Conservation (phyloP, 2,888 invertebrate species). For the Prionchulus punctatus region DNA sequence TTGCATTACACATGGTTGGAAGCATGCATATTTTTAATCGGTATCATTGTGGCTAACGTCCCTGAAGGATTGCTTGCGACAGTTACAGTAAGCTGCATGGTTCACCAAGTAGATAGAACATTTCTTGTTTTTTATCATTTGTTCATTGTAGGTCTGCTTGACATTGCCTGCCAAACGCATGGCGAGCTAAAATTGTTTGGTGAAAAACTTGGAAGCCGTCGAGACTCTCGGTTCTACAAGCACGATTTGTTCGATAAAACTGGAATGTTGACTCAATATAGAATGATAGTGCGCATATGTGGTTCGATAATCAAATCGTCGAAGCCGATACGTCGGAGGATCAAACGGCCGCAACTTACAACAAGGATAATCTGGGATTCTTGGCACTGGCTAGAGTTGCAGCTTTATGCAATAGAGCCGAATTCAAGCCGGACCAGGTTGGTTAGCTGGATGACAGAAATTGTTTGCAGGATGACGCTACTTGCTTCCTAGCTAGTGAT, state of each 20-base stretch:
- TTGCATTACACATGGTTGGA: conserved; percentile 95
- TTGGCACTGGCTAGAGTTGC: conserved; percentile 80
- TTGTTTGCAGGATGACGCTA: no score
- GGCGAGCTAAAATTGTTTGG: conserved; percentile 89
- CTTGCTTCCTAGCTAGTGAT: no score
- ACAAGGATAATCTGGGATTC: conserved; percentile 45
- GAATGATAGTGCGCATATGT: conserved; percentile 42
- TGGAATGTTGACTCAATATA: conserved; percentile 59
- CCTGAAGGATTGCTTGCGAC: conserved; percentile 96
- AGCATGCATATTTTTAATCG: conserved; percentile 95
- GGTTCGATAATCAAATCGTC: conserved; percentile 84
- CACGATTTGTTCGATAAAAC: conserved; percentile 99
- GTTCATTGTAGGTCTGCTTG: conserved; percentile 48
- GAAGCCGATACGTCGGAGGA: conserved; percentile 98
- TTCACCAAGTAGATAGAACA: background rate
- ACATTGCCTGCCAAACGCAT: conserved; percentile 93
- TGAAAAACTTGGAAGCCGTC: conserved; percentile 97
- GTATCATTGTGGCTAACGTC: conserved; percentile 98
- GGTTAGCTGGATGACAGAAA: no score
- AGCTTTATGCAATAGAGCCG: conserved; percentile 90
- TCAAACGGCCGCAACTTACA: conserved; percentile 47
- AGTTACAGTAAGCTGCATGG: conserved; percentile 54
- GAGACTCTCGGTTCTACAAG: conserved; percentile 97
- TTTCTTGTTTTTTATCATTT: background rate
- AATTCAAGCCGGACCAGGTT: conserved; percentile 82